A percentile compares a stretch with the other conserved stretches of the same genome.
Evolutionary conservation across 1,140 invertebrate genomes (phyloP).

Genomic region (Drosophila bocki): DNA sequence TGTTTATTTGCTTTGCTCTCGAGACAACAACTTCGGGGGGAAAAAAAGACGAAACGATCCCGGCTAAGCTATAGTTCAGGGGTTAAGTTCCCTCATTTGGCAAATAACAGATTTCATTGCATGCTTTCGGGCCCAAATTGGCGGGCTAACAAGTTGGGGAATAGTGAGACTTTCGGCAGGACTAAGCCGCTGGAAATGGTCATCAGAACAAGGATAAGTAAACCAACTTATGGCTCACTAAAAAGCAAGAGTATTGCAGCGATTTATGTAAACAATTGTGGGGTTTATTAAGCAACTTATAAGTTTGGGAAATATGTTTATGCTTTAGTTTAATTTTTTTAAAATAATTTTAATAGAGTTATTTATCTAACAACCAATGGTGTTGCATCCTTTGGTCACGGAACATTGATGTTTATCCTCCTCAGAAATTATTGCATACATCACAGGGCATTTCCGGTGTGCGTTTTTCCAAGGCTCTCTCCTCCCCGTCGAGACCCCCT

Average conservation of each 20-base stretch:
- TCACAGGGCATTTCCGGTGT: neutral
- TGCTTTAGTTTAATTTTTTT: neutral
- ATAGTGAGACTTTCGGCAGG: conserved; percentile 5
- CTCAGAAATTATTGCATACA: conserved; percentile 23
- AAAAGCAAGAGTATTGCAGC: neutral
- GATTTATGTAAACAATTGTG: neutral
- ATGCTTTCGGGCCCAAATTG: conserved; percentile 43
- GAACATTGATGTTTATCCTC: neutral
- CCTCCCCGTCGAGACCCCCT: too few species aligned
- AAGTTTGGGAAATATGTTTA: too few species aligned
- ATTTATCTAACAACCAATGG: neutral
- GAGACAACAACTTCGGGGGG: neutral
- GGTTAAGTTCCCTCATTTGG: conserved; percentile 41
- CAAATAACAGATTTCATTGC: conserved; percentile 50
- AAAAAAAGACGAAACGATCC: neutral
- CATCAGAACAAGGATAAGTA: conserved; percentile 21
- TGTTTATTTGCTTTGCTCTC: conserved; percentile 35
- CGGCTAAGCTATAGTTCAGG: conserved; percentile 32
- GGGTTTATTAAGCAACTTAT: neutral
- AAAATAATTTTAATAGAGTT: accelerated
- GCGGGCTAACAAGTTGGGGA: conserved; percentile 30
- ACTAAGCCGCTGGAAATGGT: conserved; percentile 20
- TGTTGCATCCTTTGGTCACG: neutral
- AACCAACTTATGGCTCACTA: conserved; percentile 11
- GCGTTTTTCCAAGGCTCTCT: neutral